These are phyloP conservation scores for Cotesia congregata DNA, from an alignment of 2,888 invertebrate species.

Conservation along the genomic window DNA sequence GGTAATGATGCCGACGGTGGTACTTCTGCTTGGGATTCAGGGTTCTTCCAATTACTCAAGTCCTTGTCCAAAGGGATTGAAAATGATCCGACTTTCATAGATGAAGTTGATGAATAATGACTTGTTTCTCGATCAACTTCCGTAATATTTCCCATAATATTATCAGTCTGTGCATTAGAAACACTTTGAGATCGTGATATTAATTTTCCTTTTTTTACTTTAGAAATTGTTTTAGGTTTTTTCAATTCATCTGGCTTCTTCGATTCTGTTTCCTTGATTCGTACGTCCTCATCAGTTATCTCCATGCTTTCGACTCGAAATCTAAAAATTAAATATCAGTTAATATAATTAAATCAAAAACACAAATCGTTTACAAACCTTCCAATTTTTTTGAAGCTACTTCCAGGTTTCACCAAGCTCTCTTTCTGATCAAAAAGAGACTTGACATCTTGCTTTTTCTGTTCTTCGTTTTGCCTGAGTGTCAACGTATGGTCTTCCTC, in stretches of 20 bases:
- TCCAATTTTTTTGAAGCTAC: constrained; percentile 66
- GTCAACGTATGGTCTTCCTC: constrained; percentile 68
- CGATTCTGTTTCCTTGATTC: constrained; percentile 61
- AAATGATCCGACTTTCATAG: constrained; percentile 56
- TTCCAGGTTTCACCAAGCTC: constrained; percentile 51
- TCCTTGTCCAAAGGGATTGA: constrained; percentile 57
- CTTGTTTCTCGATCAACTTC: constrained; percentile 38
- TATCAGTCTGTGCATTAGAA: constrained; percentile 51
- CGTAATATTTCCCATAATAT: constrained; percentile 35
- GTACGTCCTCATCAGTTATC: constrained; percentile 63
- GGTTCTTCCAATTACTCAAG: constrained; percentile 55
- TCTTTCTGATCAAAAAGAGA: constrained; percentile 59
- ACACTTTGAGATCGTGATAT: constrained; percentile 60
- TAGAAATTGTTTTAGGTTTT: constrained; percentile 27
- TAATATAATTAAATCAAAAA: background rate
- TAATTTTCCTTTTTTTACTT: constrained; percentile 46
- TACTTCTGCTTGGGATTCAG: constrained; percentile 19
- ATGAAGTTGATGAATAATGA: constrained; percentile 41
- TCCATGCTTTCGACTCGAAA: constrained; percentile 68
- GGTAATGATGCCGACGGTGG: constrained; percentile 25
- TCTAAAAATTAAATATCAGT: constrained; percentile 49
- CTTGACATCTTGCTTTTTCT: constrained; percentile 66
- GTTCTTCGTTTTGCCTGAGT: constrained; percentile 63
- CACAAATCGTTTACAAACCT: constrained; percentile 52
- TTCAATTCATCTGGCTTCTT: constrained; percentile 27